phyloP scores from a whole-genome alignment of 2,797 vertebrate species.

The Echiichthys vipera region DNA sequence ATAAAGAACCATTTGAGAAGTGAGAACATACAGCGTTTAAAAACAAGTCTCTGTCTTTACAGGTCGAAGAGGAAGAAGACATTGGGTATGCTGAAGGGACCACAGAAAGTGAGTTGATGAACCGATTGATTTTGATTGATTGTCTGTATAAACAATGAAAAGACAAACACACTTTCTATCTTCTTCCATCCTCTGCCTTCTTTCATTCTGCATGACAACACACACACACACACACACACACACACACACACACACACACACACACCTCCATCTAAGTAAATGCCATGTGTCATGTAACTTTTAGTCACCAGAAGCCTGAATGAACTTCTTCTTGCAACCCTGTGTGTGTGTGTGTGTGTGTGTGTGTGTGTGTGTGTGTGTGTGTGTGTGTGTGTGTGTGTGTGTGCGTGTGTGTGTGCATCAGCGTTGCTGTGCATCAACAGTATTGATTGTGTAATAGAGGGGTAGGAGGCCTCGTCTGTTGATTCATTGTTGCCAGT shows the following conservation, averaged over 20 bases:
- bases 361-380: not conserved
- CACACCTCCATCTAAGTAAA: constrained; percentile 44
- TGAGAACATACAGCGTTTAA: not conserved
- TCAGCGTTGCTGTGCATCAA: constrained; percentile 17
- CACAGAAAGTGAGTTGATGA: constrained; percentile 85
- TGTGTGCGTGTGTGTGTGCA: constrained; percentile 10
- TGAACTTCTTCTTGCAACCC: constrained; percentile 17
- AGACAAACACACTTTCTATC: not conserved
- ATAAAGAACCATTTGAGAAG: not conserved
- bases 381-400: not conserved
- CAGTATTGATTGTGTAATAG: constrained; percentile 49
- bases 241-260: constrained; percentile 4
- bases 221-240: constrained; percentile 9
- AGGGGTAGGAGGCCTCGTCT: constrained; percentile 20
- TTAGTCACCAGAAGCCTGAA: constrained; percentile 36
- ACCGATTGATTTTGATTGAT: not conserved
- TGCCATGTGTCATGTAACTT: constrained; percentile 46
- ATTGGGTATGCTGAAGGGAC: constrained; percentile 81
- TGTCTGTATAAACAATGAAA: not conserved
- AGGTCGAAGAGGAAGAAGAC: constrained; percentile 87
- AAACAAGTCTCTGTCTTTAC: constrained; percentile 40
- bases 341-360: not conserved
- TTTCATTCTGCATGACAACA: constrained; percentile 36
- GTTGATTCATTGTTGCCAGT: constrained; percentile 41
- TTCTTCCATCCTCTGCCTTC: not conserved